Evolutionary conservation across 2,888 invertebrate species (phyloP).

Genomic region (Coenonympha arcania): DNA sequence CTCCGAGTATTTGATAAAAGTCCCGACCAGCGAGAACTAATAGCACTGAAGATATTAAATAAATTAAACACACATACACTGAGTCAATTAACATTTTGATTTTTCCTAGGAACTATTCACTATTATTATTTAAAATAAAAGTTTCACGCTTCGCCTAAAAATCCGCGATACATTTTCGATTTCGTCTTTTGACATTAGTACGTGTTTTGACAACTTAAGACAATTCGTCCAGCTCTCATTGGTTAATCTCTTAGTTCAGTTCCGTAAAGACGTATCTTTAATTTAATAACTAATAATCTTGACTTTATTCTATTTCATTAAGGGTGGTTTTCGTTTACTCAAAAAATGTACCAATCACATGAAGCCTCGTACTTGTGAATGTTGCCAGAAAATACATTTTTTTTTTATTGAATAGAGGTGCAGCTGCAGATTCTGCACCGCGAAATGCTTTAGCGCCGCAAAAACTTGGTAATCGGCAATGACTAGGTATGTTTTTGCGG

Average conservation of each 20-base stretch:
- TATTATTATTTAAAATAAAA: slow-evolving; percentile 36
- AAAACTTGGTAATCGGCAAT: too few relatives aligned
- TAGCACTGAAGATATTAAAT: slow-evolving; percentile 53
- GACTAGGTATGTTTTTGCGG: too few relatives aligned
- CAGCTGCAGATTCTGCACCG: background rate
- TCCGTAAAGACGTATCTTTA: slow-evolving; percentile 25
- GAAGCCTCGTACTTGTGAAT: slow-evolving; percentile 36
- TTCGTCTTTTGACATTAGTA: slow-evolving; percentile 28
- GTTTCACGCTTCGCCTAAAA: slow-evolving; percentile 32
- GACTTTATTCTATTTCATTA: slow-evolving; percentile 1
- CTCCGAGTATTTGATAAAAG: slow-evolving; percentile 94
- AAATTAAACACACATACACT: slow-evolving; percentile 55
- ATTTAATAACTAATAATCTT: slow-evolving; percentile 11
- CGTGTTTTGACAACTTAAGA: slow-evolving; percentile 46
- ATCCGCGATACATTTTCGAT: slow-evolving; percentile 46
- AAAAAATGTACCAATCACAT: slow-evolving; percentile 34
- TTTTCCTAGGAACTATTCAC: slow-evolving; percentile 43
- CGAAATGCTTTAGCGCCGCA: too few relatives aligned
- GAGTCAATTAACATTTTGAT: slow-evolving; percentile 56
- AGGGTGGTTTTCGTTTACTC: slow-evolving; percentile 13
- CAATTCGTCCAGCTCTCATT: slow-evolving; percentile 62
- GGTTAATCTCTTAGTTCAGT: slow-evolving; percentile 32
- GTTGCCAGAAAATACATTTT: slow-evolving; percentile 16
- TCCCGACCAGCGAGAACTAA: slow-evolving; percentile 82
- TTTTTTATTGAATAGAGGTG: too few relatives aligned